A percentile compares a stretch with the other conserved stretches of the same genome.
Conservation (phyloP, 2,113 vertebrate genomes). For the Cottus gobio region DNA sequence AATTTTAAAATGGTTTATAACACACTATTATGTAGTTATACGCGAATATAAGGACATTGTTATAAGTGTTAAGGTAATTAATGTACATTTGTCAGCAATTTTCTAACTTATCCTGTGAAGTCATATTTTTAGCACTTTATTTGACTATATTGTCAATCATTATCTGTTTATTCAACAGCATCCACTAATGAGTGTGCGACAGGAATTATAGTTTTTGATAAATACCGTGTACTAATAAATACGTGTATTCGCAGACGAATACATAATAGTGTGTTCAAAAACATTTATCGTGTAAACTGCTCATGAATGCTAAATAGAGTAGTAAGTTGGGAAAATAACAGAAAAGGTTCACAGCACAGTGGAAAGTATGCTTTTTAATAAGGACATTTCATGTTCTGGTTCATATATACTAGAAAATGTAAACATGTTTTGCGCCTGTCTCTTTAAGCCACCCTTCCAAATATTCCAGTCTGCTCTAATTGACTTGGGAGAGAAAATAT, state of each 20-base stretch:
- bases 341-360: slow-evolving; percentile 3
- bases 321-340: slow-evolving; percentile 30
- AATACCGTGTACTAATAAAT: not conserved
- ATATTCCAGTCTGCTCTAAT: too few species aligned
- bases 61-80: not conserved
- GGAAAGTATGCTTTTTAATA: slow-evolving; percentile 4
- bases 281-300: not conserved
- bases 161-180: not conserved
- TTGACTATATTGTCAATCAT: not conserved
- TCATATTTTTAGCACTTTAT: not conserved
- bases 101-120: not conserved
- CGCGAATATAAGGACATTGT: not conserved
- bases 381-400: too few species aligned
- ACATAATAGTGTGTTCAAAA: not conserved
- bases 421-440: too few species aligned
- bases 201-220: not conserved
- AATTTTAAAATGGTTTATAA: not conserved
- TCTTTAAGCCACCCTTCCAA: too few species aligned
- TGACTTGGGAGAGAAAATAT: too few species aligned
- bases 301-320: not conserved
- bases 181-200: not conserved
- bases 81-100: not conserved
- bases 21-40: not conserved
- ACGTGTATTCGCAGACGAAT: not conserved
- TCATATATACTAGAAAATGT: too few species aligned